Evolutionary conservation across 2,888 invertebrate genomes (phyloP), one percentile per base, ranked within the genome.

Genomic region (Aproaerema taeniolella): DNA sequence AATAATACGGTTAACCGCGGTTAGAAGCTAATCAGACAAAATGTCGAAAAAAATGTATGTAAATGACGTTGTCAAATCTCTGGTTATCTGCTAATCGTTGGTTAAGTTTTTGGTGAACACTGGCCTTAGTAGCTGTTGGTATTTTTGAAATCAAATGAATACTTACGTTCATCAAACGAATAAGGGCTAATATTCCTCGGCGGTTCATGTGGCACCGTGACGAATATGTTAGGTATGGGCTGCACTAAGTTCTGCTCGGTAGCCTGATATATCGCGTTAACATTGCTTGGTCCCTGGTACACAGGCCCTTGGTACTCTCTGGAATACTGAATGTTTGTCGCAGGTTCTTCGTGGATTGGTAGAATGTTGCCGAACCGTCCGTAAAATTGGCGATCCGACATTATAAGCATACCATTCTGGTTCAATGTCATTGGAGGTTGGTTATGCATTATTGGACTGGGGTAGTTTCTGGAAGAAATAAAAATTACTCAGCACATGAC

Each of bases 161-260:
- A 60, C 62, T 66, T 37, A 67, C 64, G 32, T 37, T 66, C 61
- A 28, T 66, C 62, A 35, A 59, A 61, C 1, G 54, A 38, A 25
- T 58, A 65, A 0, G 61, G 63, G 35, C 62, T 65, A 1, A 52
- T 47, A 16, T 58, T 57, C 32, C 59, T 49, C 1, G 49, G 50
- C 6, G 51, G 44, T 3, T 61, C 61, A 24, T 55, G 57, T 13
- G 52, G 55, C 1, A 53, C 51, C 0, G 59, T 52, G 38, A 61
- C 56, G 31, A 58, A 67, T 7, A 62, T 53, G 28, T 49, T 50
- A 8, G 53, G 57, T 20, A 57, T 45, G 38, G 50, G 41, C 6
- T 50, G 47, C 1, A 45, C 45, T 24, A 45, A 35, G 3, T 46
- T 43, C 12, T 43, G 50, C 47, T 20, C 48, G 54, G 20, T 49